Conservation (phyloP, 2,888 invertebrate species). For the Heliconius erato region DNA sequence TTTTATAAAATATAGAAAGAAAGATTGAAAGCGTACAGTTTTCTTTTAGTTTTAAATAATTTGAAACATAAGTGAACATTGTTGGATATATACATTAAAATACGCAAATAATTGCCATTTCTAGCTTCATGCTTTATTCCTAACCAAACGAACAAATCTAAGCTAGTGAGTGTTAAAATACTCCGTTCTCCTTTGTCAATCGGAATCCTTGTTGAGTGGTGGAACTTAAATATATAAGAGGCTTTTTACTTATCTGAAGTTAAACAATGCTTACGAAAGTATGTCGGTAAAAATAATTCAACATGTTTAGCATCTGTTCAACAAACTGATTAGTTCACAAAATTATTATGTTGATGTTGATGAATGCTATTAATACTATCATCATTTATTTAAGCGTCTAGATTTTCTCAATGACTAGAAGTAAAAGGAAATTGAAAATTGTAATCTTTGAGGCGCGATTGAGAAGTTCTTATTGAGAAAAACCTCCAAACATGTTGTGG, state of each 20-base stretch:
- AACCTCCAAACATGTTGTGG: not conserved
- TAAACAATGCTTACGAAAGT: not conserved
- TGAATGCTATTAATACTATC: conserved; percentile 3
- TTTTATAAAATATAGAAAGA: no score
- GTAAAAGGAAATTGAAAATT: conserved; percentile 6
- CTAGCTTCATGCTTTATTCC: no score
- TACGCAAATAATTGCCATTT: no score
- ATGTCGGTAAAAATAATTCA: not conserved
- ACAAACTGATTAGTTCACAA: not conserved
- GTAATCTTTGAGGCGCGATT: not conserved
- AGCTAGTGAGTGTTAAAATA: no score
- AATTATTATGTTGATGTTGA: not conserved
- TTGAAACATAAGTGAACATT: no score
- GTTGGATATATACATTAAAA: no score
- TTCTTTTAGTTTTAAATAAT: no score
- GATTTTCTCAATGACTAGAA: not conserved
- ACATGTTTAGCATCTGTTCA: not conserved
- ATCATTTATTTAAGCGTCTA: conserved; percentile 2
- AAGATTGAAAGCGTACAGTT: no score
- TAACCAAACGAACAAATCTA: no score
- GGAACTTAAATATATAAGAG: no score
- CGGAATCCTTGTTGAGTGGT: no score
- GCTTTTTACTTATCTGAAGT: not conserved
- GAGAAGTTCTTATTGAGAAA: not conserved
- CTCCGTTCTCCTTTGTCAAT: no score